phyloP scores from a whole-genome alignment of 2,797 vertebrate genomes.

The Enteromius argenteus region DNA sequence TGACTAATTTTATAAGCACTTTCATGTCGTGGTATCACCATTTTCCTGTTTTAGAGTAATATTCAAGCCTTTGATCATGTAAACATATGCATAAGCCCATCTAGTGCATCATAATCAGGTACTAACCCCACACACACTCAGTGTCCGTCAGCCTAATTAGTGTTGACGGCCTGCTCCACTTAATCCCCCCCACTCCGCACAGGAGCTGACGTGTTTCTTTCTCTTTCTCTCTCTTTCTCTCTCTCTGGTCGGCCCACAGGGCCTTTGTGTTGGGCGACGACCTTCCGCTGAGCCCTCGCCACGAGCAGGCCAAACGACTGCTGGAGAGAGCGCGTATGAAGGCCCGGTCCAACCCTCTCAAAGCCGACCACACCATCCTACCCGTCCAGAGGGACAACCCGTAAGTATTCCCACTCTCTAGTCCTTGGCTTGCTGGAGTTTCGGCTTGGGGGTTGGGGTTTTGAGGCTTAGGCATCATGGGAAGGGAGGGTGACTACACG shows the following conservation, averaged over 20 bases:
- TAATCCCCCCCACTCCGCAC: constrained; percentile 77
- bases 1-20: not conserved
- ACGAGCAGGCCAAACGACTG: constrained; percentile 83
- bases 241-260: constrained; percentile 65
- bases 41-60: not conserved
- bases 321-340: constrained; percentile 86
- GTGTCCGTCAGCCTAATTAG: constrained; percentile 77
- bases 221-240: constrained; percentile 58
- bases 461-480: constrained; percentile 24
- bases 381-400: constrained; percentile 67
- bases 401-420: constrained; percentile 66
- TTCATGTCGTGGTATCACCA: not conserved
- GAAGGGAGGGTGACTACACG: not conserved
- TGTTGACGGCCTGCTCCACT: constrained; percentile 81
- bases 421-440: not conserved
- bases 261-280: constrained; percentile 73
- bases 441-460: constrained; percentile 17
- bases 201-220: constrained; percentile 67
- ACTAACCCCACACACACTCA: constrained; percentile 47
- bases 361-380: constrained; percentile 89
- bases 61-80: constrained; percentile 27
- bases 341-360: constrained; percentile 86
- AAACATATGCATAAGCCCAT: constrained; percentile 50
- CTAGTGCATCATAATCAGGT: constrained; percentile 47
- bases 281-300: constrained; percentile 77